Percentiles rank a stretch among this genome's conserved stretches.
Conservation (phyloP, 1,140 invertebrate genomes). For the Zaprionus taronus region DNA sequence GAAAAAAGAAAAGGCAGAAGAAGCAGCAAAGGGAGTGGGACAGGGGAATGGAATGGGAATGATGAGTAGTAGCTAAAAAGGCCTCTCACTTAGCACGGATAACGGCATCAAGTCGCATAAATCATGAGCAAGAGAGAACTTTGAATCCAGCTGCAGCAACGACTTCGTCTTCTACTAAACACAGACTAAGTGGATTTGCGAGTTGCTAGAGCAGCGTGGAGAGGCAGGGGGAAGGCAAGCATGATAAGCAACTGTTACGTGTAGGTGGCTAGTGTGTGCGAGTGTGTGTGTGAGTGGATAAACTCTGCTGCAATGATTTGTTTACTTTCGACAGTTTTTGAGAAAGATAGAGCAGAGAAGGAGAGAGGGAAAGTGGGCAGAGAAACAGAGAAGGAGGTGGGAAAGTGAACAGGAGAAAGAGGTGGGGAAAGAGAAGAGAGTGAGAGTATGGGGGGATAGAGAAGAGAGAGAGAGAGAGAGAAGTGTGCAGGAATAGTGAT, state of each 20-base stretch:
- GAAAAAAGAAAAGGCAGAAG: not conserved
- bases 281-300: slow-evolving; percentile 58
- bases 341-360: slow-evolving; percentile 35
- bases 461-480: slow-evolving; percentile 29
- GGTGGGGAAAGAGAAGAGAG: slow-evolving; percentile 55
- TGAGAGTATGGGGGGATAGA: slow-evolving; percentile 68
- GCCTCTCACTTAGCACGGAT: slow-evolving; percentile 24
- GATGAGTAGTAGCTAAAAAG: not conserved
- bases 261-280: slow-evolving; percentile 2
- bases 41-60: not conserved
- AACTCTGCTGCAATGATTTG: slow-evolving; percentile 79
- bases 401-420: not conserved
- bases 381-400: not conserved
- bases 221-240: slow-evolving; percentile 26
- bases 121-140: slow-evolving; percentile 55
- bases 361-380: slow-evolving; percentile 72
- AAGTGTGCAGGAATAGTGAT: slow-evolving; percentile 19
- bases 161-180: slow-evolving; percentile 66
- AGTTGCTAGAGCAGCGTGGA: slow-evolving; percentile 10
- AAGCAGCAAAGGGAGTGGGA: not conserved
- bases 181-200: slow-evolving; percentile 82
- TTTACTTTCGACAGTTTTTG: slow-evolving; percentile 82
- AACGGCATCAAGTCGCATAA: slow-evolving; percentile 54
- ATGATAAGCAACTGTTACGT: slow-evolving; percentile 41
- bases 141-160: slow-evolving; percentile 8